Percentiles rank a stretch among this genome's conserved stretches.
Conservation (phyloP, 2,113 vertebrate species). For the Dromas ardeola region DNA sequence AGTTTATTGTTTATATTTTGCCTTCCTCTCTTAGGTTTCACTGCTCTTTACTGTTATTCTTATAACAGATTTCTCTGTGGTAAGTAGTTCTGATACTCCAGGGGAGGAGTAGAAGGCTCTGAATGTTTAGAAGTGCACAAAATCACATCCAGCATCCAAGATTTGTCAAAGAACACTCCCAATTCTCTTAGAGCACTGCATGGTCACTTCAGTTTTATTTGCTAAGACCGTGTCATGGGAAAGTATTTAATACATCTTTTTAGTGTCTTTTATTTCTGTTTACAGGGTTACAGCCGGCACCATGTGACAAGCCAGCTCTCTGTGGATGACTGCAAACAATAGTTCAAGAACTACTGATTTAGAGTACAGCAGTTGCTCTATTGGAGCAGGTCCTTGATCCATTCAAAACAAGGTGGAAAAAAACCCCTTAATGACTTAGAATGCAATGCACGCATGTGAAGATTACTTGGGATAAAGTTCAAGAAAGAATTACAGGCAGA, state of each 20-base stretch:
- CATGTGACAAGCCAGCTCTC: conserved; percentile 20
- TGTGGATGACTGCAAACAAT: conserved; percentile 33
- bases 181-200: not conserved
- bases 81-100: not conserved
- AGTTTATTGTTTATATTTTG: conserved; percentile 8
- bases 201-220: not conserved
- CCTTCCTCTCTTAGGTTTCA: not conserved
- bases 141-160: not conserved
- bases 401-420: conserved; percentile 34
- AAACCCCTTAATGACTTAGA: not conserved
- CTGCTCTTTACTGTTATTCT: not conserved
- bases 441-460: conserved; percentile 11
- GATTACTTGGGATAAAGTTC: conserved; percentile 7
- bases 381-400: conserved; percentile 21
- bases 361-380: conserved; percentile 4
- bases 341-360: conserved; percentile 14
- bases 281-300: conserved; percentile 21
- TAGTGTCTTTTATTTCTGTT: conserved; percentile 46
- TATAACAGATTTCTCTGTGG: not conserved
- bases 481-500: not conserved
- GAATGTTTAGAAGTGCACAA: not conserved
- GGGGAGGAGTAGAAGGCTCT: not conserved
- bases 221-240: not conserved
- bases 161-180: not conserved
- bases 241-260: conserved; percentile 38